phyloP scores from a whole-genome alignment of 2,797 vertebrate species.

The Trichosurus vulpecula region DNA sequence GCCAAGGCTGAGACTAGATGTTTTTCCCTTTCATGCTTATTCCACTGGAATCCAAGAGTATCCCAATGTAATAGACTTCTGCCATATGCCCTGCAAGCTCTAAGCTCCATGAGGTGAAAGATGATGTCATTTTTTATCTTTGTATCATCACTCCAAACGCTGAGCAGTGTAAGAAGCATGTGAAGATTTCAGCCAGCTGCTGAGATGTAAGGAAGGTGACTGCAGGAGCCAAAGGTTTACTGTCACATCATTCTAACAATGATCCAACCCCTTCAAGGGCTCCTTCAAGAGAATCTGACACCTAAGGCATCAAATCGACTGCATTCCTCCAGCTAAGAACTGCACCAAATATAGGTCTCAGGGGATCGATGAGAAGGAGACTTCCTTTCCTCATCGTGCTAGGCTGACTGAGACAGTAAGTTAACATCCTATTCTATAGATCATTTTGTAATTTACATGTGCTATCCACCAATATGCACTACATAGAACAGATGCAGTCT shows the following conservation, averaged over 20 bases:
- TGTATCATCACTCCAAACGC: not conserved
- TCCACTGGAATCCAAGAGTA: not conserved
- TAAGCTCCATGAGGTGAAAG: not conserved
- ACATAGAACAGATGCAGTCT: slow-evolving; percentile 49
- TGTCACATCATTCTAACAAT: slow-evolving; percentile 23
- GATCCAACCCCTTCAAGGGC: slow-evolving; percentile 5
- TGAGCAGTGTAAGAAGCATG: slow-evolving; percentile 9
- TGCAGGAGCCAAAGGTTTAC: not conserved
- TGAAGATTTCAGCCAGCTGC: slow-evolving; percentile 16
- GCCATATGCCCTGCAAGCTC: not conserved
- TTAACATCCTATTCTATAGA: slow-evolving; percentile 55
- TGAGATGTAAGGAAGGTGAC: not conserved
- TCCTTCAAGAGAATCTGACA: not conserved
- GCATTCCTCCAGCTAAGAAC: slow-evolving; percentile 41
- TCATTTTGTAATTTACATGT: slow-evolving; percentile 38
- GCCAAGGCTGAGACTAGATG: not conserved
- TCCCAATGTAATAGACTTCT: not conserved
- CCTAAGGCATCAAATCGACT: slow-evolving; percentile 4
- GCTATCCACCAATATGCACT: slow-evolving; percentile 28
- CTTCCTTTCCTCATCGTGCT: slow-evolving; percentile 18
- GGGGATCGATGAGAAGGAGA: slow-evolving; percentile 18
- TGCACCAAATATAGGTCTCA: not conserved
- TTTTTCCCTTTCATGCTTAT: not conserved
- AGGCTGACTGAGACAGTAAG: not conserved
- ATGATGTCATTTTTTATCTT: not conserved